Conservation (phyloP, 1,140 invertebrate species). For the Campoletis sonorensis region DNA sequence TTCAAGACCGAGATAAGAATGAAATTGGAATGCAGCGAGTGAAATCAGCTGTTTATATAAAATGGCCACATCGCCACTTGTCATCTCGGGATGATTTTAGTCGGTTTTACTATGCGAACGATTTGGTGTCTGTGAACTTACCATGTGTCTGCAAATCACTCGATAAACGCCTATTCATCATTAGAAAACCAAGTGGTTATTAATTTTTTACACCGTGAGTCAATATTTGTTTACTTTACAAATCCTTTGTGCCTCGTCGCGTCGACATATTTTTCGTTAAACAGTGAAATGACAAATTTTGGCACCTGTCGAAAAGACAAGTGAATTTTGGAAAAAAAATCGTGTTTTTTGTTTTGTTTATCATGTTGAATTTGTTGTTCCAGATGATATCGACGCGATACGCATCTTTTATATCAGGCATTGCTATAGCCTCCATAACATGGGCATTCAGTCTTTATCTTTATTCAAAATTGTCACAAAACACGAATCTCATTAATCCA, state of each 20-base stretch:
- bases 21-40: not conserved
- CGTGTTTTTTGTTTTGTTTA: not conserved
- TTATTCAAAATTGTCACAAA: conserved; percentile 76
- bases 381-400: conserved; percentile 74
- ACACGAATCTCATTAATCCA: conserved; percentile 61
- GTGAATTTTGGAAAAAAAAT: not conserved
- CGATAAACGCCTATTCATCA: not conserved
- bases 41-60: not conserved
- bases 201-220: not conserved
- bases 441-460: conserved; percentile 82
- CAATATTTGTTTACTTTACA: no score
- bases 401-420: conserved; percentile 80
- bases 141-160: not conserved
- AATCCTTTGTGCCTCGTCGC: no score
- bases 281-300: not conserved
- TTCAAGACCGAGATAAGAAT: not conserved
- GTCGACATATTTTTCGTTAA: no score
- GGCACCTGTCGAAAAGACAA: no score
- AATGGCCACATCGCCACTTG: not conserved
- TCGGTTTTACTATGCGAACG: not conserved
- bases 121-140: not conserved
- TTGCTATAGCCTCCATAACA: conserved; percentile 81
- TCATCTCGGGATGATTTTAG: not conserved
- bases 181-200: not conserved
- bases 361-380: conserved; percentile 39